Percentiles rank a stretch among this genome's conserved stretches.
phyloP scores from a whole-genome alignment of 2,888 invertebrate species.

The Leptinotarsa juncta region DNA sequence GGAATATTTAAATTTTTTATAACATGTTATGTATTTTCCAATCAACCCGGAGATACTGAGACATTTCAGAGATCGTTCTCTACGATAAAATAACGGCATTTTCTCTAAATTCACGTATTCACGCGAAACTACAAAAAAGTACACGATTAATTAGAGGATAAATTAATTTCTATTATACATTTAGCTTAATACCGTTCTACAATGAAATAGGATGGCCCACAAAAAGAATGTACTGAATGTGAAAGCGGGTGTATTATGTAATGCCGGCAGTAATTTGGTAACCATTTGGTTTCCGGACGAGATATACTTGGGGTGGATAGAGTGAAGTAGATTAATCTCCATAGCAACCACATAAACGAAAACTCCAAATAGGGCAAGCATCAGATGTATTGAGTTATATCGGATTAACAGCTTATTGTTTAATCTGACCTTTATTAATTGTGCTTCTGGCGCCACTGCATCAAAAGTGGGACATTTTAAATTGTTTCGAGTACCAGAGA shows the following conservation, averaged over 20 bases:
- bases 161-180: not conserved
- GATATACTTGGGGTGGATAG: not conserved
- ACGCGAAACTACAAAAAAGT: not conserved
- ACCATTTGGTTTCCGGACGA: not conserved
- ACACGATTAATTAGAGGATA: not conserved
- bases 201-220: not conserved
- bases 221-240: not conserved
- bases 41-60: no score
- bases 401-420: not conserved
- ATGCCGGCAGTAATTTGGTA: not conserved
- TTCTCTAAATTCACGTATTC: no score
- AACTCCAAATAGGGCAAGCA: not conserved
- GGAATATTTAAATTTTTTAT: no score
- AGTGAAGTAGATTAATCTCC: constrained; percentile 14
- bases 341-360: constrained; percentile 13
- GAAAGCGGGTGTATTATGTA: not conserved
- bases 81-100: no score
- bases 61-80: no score
- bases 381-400: constrained; percentile 12
- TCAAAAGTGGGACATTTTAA: not conserved
- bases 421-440: not conserved
- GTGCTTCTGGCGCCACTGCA: not conserved
- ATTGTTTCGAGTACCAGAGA: not conserved
- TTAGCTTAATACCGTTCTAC: not conserved
- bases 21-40: no score